These are phyloP conservation scores for Erebia epiphron DNA, from an alignment of 2,888 invertebrate species.

Conservation along the genomic window DNA sequence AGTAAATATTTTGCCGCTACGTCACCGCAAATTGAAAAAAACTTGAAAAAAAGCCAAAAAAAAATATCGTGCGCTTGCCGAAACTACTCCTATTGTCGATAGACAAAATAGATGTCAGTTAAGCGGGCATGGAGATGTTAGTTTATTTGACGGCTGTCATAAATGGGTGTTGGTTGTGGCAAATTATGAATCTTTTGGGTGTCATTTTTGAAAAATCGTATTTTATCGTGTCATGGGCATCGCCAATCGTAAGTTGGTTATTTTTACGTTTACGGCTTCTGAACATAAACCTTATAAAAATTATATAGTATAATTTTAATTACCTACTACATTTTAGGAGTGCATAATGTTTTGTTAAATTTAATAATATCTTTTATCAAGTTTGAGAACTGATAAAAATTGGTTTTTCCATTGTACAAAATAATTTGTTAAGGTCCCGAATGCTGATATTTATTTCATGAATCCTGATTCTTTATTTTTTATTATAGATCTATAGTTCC, in stretches of 20 bases:
- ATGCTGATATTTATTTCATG: no score
- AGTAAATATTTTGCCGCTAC: slow-evolving; percentile 41
- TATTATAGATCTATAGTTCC: no score
- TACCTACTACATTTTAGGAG: not conserved
- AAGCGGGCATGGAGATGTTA: slow-evolving; percentile 65
- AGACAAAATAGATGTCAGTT: slow-evolving; percentile 45
- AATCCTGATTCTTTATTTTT: no score
- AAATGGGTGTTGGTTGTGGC: slow-evolving; percentile 63
- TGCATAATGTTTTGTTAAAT: not conserved
- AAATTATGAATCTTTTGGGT: slow-evolving; percentile 58
- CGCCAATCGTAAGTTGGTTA: not conserved
- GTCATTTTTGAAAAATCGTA: slow-evolving; percentile 47
- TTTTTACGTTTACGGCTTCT: not conserved
- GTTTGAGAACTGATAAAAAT: not conserved
- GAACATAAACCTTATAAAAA: not conserved
- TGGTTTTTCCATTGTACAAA: not conserved
- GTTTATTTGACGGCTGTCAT: slow-evolving; percentile 76
- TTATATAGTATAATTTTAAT: not conserved
- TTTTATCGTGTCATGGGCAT: slow-evolving; percentile 11
- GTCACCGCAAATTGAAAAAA: slow-evolving; percentile 39
- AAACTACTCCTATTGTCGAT: slow-evolving; percentile 40
- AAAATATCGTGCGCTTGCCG: slow-evolving; percentile 26
- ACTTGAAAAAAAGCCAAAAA: slow-evolving; percentile 32
- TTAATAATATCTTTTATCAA: not conserved
- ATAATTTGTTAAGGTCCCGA: not conserved